Percentiles rank a stretch among this genome's conserved stretches.
Conservation (phyloP, 2,888 invertebrate genomes). For the Brassicogethes aeneus region DNA sequence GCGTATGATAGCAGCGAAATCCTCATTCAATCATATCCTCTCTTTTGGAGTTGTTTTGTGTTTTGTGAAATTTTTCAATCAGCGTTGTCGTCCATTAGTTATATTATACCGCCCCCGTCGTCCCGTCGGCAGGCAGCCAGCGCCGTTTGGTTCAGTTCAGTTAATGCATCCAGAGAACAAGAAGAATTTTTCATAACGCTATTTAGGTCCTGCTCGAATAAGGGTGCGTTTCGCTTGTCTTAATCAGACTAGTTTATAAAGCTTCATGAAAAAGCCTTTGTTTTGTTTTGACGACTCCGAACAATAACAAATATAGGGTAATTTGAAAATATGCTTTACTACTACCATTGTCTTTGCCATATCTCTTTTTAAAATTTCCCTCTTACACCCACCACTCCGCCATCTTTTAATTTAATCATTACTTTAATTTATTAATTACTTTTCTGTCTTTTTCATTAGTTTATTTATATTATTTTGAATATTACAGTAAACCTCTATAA, state of each 20-base stretch:
- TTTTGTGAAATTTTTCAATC: slow-evolving; percentile 41
- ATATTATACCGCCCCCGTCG: slow-evolving; percentile 38
- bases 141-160: too few species aligned
- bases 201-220: slow-evolving; percentile 33
- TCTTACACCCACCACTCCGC: too few species aligned
- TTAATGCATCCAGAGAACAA: slow-evolving; percentile 38
- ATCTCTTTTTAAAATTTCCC: too few species aligned
- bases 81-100: slow-evolving; percentile 42
- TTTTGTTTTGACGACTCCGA: slow-evolving; percentile 38
- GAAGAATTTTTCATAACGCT: slow-evolving; percentile 36
- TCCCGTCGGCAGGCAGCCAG: too few species aligned
- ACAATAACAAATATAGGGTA: slow-evolving; percentile 36
- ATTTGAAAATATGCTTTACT: slow-evolving; percentile 30
- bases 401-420: too few species aligned
- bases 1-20: slow-evolving; percentile 13
- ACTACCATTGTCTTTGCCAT: too few species aligned
- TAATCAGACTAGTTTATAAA: slow-evolving; percentile 41
- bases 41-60: slow-evolving; percentile 34
- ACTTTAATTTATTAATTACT: too few species aligned
- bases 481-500: too few species aligned
- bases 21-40: slow-evolving; percentile 37
- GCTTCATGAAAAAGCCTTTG: slow-evolving; percentile 36
- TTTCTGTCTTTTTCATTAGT: too few species aligned
- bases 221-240: slow-evolving; percentile 38
- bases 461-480: too few species aligned